Evolutionary conservation across 2,888 invertebrate genomes (phyloP).

Genomic region (Netelia inedita): DNA sequence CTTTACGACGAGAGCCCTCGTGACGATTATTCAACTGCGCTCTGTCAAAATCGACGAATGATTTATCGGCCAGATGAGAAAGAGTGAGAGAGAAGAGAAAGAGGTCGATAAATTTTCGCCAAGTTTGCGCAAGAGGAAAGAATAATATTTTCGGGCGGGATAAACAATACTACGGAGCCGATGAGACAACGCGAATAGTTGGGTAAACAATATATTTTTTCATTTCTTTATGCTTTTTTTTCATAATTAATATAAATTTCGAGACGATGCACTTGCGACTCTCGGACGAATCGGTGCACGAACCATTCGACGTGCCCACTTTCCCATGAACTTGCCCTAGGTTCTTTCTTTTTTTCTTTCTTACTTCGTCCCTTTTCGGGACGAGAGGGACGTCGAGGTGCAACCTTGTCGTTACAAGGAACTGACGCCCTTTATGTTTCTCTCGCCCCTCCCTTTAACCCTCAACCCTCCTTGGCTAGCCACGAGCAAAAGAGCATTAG

Average conservation of each 20-base stretch:
- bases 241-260: neutral
- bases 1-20: neutral
- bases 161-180: neutral
- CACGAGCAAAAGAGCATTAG: constrained; percentile 11
- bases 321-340: neutral
- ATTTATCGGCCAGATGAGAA: neutral
- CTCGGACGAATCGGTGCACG: neutral
- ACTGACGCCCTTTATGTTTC: neutral
- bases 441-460: neutral
- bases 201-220: neutral
- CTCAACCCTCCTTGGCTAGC: neutral
- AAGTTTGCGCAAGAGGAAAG: neutral
- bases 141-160: neutral
- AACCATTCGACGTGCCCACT: neutral
- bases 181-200: neutral
- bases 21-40: neutral
- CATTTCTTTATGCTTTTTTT: neutral
- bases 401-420: neutral
- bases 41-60: neutral
- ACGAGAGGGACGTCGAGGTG: neutral
- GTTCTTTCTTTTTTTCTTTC: neutral
- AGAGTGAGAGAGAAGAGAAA: neutral
- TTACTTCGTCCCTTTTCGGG: neutral
- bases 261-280: neutral
- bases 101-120: no score